phyloP scores from a whole-genome alignment of 2,113 vertebrate species.

The Scalopus aquaticus region DNA sequence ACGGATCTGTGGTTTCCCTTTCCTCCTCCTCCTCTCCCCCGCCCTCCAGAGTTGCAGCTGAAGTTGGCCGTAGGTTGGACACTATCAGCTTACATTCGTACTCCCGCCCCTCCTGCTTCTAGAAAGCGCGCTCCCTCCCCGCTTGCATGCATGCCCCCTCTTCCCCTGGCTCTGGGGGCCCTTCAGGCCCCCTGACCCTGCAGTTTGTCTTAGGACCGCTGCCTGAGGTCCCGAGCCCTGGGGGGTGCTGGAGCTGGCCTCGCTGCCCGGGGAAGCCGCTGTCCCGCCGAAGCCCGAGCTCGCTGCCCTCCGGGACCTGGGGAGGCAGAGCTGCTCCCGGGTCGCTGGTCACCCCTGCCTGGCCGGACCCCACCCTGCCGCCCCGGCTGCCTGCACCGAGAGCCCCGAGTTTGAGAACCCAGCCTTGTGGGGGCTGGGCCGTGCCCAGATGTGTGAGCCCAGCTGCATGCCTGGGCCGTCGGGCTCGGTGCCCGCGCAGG shows the following conservation, averaged over 20 bases:
- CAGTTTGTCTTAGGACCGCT: neutral
- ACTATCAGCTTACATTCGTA: constrained; percentile 63
- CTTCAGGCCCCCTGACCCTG: neutral
- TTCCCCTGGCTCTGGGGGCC: neutral
- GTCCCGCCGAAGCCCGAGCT: neutral
- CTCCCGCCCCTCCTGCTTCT: constrained; percentile 30
- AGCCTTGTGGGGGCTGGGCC: neutral
- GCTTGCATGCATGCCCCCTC: constrained; percentile 38
- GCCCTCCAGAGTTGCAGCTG: constrained; percentile 78
- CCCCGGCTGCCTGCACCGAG: neutral
- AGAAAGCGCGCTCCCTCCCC: neutral
- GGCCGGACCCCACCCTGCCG: fast-evolving
- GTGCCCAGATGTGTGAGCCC: neutral
- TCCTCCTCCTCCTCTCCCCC: neutral
- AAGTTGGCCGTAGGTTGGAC: constrained; percentile 82
- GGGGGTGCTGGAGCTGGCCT: neutral
- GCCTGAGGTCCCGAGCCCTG: neutral
- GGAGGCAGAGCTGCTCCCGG: neutral
- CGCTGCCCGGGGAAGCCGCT: neutral
- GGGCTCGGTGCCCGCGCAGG: neutral
- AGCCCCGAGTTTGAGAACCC: neutral
- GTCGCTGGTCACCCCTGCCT: neutral
- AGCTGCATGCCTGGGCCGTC: neutral
- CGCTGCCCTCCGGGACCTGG: fast-evolving
- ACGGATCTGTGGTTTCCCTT: constrained; percentile 46